phyloP scores from a whole-genome alignment of 2,888 invertebrate species.

The Pherbina coryleti region DNA sequence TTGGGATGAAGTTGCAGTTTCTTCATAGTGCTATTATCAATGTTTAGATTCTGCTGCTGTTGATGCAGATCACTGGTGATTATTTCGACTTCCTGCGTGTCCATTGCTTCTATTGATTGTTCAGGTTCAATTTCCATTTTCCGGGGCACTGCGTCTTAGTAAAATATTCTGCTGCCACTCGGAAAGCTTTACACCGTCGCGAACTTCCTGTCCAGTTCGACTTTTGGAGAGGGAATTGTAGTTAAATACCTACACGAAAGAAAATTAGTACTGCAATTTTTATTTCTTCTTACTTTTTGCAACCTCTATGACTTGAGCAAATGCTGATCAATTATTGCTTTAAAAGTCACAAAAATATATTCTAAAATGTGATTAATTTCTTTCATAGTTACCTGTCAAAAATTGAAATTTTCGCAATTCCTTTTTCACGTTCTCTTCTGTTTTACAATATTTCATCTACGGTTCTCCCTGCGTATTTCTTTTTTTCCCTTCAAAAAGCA shows the following conservation, averaged over 20 bases:
- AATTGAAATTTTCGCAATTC: conserved; percentile 18
- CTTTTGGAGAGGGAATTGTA: neutral
- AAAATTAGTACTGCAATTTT: neutral
- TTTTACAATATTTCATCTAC: neutral
- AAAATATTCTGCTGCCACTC: neutral
- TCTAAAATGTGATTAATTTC: conserved; percentile 26
- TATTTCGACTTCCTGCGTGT: conserved; percentile 67
- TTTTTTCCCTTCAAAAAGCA: neutral
- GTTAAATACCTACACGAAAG: neutral
- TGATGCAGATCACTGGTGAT: conserved; percentile 62
- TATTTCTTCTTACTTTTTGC: neutral
- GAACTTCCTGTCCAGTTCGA: neutral
- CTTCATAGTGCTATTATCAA: conserved; percentile 49
- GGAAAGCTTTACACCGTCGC: neutral
- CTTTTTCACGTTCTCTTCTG: neutral
- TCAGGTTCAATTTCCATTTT: conserved; percentile 68
- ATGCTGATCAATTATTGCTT: neutral
- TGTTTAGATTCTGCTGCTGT: conserved; percentile 45
- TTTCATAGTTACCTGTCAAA: conserved; percentile 20
- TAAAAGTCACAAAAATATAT: neutral
- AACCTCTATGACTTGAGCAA: neutral
- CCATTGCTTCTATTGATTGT: conserved; percentile 69
- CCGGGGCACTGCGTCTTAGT: conserved; percentile 9
- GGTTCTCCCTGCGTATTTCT: conserved; percentile 2
- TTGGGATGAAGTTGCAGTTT: conserved; percentile 52